These are phyloP conservation scores for Oenanthe oenanthe DNA, from an alignment of 2,113 vertebrate genomes.

Conservation along the genomic window DNA sequence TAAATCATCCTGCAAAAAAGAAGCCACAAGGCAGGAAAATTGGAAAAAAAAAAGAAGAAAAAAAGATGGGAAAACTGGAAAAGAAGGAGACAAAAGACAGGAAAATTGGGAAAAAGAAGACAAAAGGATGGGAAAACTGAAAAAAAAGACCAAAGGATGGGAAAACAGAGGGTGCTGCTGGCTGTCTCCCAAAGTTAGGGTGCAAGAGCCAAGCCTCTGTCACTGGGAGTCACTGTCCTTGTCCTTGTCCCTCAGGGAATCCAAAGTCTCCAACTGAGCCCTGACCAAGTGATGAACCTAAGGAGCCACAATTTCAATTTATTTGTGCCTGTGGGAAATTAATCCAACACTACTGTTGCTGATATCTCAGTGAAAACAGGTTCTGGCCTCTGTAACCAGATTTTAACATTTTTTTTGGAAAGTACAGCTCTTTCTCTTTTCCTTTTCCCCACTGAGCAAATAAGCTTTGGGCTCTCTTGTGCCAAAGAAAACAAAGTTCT, in stretches of 20 bases:
- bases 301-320: neutral
- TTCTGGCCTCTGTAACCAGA: neutral
- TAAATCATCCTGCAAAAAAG: neutral
- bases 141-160: neutral
- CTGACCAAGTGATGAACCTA: neutral
- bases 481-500: constrained; percentile 40
- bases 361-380: neutral
- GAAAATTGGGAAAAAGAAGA: neutral
- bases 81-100: no score
- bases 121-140: neutral
- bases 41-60: no score
- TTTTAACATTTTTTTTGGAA: neutral
- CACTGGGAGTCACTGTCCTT: neutral
- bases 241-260: neutral
- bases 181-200: neutral
- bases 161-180: neutral
- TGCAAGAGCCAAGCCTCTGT: neutral
- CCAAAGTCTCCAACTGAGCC: neutral
- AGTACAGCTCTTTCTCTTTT: neutral
- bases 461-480: neutral
- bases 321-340: neutral
- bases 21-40: neutral
- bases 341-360: neutral
- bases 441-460: neutral
- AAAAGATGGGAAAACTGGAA: neutral